Evolutionary conservation across 2,797 vertebrate species (phyloP), one percentile per base, ranked within the genome.

Genomic region (Lacerta bilineata): DNA sequence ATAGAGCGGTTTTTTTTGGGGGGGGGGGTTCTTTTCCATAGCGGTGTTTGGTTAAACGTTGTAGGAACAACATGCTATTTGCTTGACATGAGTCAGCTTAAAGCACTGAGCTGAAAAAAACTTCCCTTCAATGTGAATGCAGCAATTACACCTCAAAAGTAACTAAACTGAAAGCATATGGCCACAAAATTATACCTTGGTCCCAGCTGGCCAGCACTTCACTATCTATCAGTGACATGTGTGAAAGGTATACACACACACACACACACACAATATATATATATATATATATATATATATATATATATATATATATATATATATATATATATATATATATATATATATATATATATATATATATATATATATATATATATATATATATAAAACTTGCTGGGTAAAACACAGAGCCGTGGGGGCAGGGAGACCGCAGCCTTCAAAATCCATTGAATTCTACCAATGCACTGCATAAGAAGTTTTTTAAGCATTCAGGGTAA

Each of bases 11-110:
- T 18, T 46, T 75, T 59, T 61, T 33, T 33, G 33, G 33, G 33
- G 33, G 33, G 33, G 50, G 33, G 33, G 1, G 33, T 61, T 39
- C 13, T 83, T 83, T 50, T 15, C 36, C 25, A 20, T 11, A 74
- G 29, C 2, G 33, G 46, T 18, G 69, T 75, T 59, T 75, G 50
- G 50, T 84, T 29, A 75, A 74, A 74, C 59, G 46, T 36, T 76
- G 74, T n/a, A 85, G 36, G 36, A 77, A 43, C 72, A 85, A 85
- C 27, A 85, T 85, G 39, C 59, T 64, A 43, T 85, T 85, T 85
- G 55, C 46, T 36, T n/a, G 41, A 59, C 15, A 43, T 85, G 84
- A 85, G 39, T 85, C 25, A 77, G 55, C 59, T n/a, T n/a, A 66
- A 85, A 29, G 27, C 74, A 66, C 4, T 23, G 36, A 66, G 27